Percentiles rank a stretch among this genome's conserved stretches.
phyloP scores from a whole-genome alignment of 2,888 invertebrate genomes.

The Melanophora roralis region DNA sequence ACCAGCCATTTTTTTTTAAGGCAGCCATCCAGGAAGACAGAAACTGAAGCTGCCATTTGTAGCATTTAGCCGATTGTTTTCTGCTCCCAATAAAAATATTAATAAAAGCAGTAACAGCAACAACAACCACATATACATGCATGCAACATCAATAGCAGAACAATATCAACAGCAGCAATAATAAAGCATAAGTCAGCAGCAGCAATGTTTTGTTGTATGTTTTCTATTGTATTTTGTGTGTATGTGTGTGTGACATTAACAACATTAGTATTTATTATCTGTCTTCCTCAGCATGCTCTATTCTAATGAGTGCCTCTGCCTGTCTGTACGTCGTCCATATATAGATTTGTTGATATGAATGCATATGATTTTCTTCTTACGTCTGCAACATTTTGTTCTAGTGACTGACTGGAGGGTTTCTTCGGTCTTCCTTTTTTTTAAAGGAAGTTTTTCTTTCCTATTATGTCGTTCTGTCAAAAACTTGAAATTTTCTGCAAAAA shows the following conservation, averaged over 20 bases:
- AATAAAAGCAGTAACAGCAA: conserved; percentile 29
- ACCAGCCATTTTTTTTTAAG: neutral
- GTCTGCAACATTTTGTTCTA: conserved; percentile 38
- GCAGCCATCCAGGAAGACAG: conserved; percentile 46
- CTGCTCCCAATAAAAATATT: conserved; percentile 53
- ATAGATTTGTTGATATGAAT: neutral
- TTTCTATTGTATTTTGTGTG: conserved; percentile 17
- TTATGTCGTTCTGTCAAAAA: conserved; percentile 31
- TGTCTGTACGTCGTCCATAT: neutral
- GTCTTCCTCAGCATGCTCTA: conserved; percentile 45
- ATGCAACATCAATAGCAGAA: conserved; percentile 41
- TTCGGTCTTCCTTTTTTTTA: too few relatives aligned
- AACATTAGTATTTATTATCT: conserved; percentile 56
- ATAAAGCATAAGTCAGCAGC: conserved; percentile 54
- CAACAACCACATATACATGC: neutral
- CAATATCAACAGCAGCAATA: conserved; percentile 46
- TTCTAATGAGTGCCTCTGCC: conserved; percentile 32
- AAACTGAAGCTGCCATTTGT: conserved; percentile 36
- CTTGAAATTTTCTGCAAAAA: conserved; percentile 18
- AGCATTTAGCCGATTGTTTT: conserved; percentile 47
- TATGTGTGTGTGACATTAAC: conserved; percentile 29
- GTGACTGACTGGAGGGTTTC: conserved; percentile 34
- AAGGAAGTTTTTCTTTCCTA: conserved; percentile 16
- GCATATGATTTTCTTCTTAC: neutral
- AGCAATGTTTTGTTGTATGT: conserved; percentile 26